Base-by-base conservation (phyloP, 2,113 vertebrate species). In the Oncorhynchus gorbuscha region DNA sequence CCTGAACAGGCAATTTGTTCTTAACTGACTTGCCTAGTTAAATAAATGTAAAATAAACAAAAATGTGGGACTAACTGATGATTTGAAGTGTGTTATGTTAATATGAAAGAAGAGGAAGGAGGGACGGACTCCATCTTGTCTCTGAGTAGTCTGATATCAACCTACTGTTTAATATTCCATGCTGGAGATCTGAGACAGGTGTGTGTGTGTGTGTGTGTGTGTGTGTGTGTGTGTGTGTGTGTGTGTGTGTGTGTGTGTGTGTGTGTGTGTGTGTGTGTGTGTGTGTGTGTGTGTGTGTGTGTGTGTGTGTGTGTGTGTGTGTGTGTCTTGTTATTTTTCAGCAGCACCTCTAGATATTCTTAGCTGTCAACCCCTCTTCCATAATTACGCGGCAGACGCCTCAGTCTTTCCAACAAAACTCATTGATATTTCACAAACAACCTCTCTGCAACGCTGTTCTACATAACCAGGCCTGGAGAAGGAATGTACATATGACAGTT, bases 141-240 rank as follows among this genome's bases (percentile, higher is more conserved):
- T 45, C 39, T 77, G 14, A 81, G 67, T 73, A 91, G 88, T 90
- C 89, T 91, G 89, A 91, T 81, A 80, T 90, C 88, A 90, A 59
- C 61, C 66, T n/a, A 22, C 77, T 83, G 69, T 71, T 91, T 64
- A 67, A 90, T 90, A 90, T 92, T 92, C 75, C 92, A 71, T 61
- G 58, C 79, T 64, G 45, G 73, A 81, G 83, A 90, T 84, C 65
- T 91, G 81, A 81, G 86, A 90, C 88, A 86, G 77, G 85, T 80
- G 74, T 84, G 80, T 73, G 76, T 81, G 69, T 79, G 45, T 32
- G 74, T 84, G 80, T 73, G 76, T 81, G 69, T 24, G 24, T 24
- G 24, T 24, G 24, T 24, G 24, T 24, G 24, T 24, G 24, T 24
- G 24, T 24, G 24, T 24, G 24, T 24, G 24, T 24, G 24, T 24